phyloP scores from a whole-genome alignment of 2,113 vertebrate genomes.

The Okapia johnstoni region DNA sequence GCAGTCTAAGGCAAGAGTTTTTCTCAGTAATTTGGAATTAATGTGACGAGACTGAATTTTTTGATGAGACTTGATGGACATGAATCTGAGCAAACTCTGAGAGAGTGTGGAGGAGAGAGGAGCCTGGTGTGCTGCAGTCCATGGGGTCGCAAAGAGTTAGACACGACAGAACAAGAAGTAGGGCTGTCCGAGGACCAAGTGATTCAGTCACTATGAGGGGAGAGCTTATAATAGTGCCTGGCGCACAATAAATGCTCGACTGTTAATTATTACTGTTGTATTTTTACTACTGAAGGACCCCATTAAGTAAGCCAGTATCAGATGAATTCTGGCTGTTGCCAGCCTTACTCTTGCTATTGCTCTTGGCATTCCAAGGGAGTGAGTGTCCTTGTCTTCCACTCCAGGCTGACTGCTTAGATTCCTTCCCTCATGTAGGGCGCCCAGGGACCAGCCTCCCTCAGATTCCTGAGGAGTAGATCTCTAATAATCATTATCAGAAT shows the following conservation, averaged over 20 bases:
- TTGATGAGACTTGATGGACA: not conserved
- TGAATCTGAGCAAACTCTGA: not conserved
- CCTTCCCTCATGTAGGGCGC: not conserved
- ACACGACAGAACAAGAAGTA: not conserved
- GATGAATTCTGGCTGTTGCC: not conserved
- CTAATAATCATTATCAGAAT: not conserved
- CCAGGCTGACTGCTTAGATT: not conserved
- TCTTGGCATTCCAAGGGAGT: not conserved
- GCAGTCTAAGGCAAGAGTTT: not conserved
- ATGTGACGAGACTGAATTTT: not conserved
- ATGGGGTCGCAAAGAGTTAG: not conserved
- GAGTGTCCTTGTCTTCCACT: not conserved
- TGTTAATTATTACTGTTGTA: not conserved
- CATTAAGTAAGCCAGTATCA: not conserved
- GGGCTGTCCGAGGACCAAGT: not conserved
- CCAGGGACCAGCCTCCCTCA: not conserved
- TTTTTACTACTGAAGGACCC: not conserved
- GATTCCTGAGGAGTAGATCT: not conserved
- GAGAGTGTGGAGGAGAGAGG: not conserved
- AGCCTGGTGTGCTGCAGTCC: not conserved
- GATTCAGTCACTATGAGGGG: not conserved
- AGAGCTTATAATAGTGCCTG: not conserved
- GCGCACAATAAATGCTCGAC: not conserved
- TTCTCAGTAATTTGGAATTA: not conserved
- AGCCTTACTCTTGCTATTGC: not conserved